phyloP scores from a whole-genome alignment of 2,797 vertebrate species.

The Furcifer pardalis region DNA sequence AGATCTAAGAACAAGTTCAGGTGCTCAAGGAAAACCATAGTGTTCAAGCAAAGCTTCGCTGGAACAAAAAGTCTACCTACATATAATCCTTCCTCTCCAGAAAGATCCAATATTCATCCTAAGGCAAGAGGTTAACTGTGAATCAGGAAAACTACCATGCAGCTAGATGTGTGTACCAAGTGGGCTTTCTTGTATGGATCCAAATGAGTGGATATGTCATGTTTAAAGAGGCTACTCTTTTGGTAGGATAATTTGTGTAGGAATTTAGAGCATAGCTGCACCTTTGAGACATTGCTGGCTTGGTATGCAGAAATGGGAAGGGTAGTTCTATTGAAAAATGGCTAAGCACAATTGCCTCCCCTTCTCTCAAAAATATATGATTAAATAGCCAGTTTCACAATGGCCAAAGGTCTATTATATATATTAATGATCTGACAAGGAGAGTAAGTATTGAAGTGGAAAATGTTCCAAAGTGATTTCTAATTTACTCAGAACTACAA shows the following conservation, averaged over 20 bases:
- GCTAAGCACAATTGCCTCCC: neutral
- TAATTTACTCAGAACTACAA: constrained; percentile 17
- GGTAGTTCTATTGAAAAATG: constrained; percentile 10
- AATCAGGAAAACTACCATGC: neutral
- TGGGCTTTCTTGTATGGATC: neutral
- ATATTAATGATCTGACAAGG: constrained; percentile 39
- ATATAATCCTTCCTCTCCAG: neutral
- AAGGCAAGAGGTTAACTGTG: neutral
- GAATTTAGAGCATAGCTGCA: neutral
- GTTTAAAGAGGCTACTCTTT: neutral
- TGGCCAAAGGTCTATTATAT: constrained; percentile 38
- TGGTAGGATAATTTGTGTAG: too few relatives aligned
- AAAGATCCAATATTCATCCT: neutral
- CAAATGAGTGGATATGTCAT: neutral
- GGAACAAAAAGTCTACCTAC: neutral
- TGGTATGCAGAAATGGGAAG: neutral
- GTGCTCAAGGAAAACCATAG: too few relatives aligned
- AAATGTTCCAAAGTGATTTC: constrained; percentile 36
- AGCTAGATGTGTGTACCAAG: neutral
- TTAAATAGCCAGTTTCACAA: constrained; percentile 43
- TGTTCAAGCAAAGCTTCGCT: neutral
- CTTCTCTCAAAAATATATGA: neutral
- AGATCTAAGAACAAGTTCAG: neutral
- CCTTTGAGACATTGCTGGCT: neutral
- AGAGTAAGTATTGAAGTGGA: constrained; percentile 38